Evolutionary conservation across 2,113 vertebrate genomes (phyloP).

Genomic region (Stigmatopora argus): DNA sequence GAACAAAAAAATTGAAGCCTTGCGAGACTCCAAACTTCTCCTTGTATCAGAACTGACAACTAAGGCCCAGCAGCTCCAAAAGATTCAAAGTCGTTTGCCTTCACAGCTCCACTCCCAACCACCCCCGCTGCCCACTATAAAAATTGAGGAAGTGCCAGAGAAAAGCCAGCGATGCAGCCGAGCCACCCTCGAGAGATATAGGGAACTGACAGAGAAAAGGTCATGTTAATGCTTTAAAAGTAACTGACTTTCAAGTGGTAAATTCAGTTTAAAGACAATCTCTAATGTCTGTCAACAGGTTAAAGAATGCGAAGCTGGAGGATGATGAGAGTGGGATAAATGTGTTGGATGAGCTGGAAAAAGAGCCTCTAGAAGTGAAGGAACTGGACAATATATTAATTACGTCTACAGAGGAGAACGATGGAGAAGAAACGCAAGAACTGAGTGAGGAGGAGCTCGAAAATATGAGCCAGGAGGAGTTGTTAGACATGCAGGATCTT

Average conservation of each 20-base stretch:
- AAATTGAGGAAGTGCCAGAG: conserved; percentile 70
- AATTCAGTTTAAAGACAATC: not conserved
- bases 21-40: conserved; percentile 78
- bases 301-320: not conserved
- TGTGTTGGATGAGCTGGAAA: conserved; percentile 53
- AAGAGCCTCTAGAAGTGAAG: conserved; percentile 2
- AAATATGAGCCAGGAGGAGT: conserved; percentile 68
- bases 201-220: conserved; percentile 30
- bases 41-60: conserved; percentile 69
- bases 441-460: conserved; percentile 65
- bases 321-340: conserved; percentile 11
- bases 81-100: conserved; percentile 68
- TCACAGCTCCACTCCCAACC: conserved; percentile 53
- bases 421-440: not conserved
- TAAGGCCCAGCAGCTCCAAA: conserved; percentile 66
- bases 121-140: conserved; percentile 67
- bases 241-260: not conserved
- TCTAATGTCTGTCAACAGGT: not conserved
- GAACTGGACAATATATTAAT: not conserved
- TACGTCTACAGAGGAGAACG: not conserved
- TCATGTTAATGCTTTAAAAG: conserved; percentile 4
- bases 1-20: conserved; percentile 75
- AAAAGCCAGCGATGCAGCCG: not conserved
- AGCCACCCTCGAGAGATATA: conserved; percentile 58
- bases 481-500: conserved; percentile 72